Evolutionary conservation across 2,797 vertebrate genomes (phyloP), one percentile per base, ranked within the genome.

Genomic region (Sparidentex hasta): DNA sequence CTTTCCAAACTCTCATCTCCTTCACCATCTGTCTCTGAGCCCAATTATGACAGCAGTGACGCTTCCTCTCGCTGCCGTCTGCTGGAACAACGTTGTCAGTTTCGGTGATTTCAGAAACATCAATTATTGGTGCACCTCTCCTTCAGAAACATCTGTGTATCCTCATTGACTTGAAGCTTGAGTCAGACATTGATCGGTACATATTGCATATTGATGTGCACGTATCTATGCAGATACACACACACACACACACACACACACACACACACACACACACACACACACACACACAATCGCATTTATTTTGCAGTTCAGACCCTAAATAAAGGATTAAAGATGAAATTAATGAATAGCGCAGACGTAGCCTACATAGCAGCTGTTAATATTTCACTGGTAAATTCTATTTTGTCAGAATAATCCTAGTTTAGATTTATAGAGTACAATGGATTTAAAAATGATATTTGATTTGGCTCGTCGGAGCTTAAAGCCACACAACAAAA

Each of bases 1-100:
- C 57, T 80, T 86, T 71, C 82, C 63, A 87, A 79, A 81, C 75
- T 79, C 51, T 25, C 79, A 41, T 87, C 71, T 87, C 68, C 82
- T 59, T 74, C 76, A 76, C 87, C 90, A 91, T 93, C 91, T 92
- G 91, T 91, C 87, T 74, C 65, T 73, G 72, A 89, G 75, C 86
- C 90, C 75, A 90, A 82, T 88, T 90, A 85, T 80, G 87, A 82
- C 89, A 89, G 83, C 68, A 57, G 76, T 44, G 38, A 67, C n/a
- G n/a, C 55, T 88, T 89, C 65, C 62, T 84, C 67, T 68, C 17
- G 20, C 76, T 83, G 70, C 83, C 51, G 81, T 87, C 81, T 84
- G 71, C 84, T 76, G 80, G 57, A 88, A 83, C 73, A 77, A 78
- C 61, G 16, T 78, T 86, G 88, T 87, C 88, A 85, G 70, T 83